Percentiles rank a stretch among this genome's conserved stretches.
Evolutionary conservation across 2,888 invertebrate species (phyloP).

Genomic region (Cosmia pyralina): DNA sequence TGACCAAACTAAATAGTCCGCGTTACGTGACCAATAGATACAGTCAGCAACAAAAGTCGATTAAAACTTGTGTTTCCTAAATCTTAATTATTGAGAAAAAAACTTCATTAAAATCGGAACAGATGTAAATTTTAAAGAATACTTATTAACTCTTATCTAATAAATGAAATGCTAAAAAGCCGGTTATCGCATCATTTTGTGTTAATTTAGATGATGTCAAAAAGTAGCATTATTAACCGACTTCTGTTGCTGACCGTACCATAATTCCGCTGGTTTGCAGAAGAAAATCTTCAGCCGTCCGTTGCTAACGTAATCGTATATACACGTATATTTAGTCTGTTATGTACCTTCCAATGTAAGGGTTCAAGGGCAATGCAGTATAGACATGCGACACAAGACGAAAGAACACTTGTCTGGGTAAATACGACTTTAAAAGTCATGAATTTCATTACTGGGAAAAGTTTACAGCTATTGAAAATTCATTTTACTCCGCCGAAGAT

Average conservation of each 20-base stretch:
- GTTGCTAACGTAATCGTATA: constrained; percentile 38
- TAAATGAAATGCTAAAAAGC: too few species aligned
- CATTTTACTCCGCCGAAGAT: neutral
- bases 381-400: constrained; percentile 53
- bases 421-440: constrained; percentile 2
- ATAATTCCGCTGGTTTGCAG: constrained; percentile 18
- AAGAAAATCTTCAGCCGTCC: constrained; percentile 32
- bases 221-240: too few species aligned
- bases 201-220: too few species aligned
- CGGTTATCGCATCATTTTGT: too few species aligned
- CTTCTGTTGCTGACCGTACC: too few species aligned
- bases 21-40: constrained; percentile 50
- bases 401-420: constrained; percentile 11
- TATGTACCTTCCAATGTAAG: constrained; percentile 31
- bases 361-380: constrained; percentile 66
- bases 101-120: too few species aligned
- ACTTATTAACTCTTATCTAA: too few species aligned
- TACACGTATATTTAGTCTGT: constrained; percentile 18
- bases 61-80: too few species aligned
- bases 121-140: too few species aligned
- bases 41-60: too few species aligned
- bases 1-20: constrained; percentile 28
- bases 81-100: too few species aligned
- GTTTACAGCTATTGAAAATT: constrained; percentile 14
- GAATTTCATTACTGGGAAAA: constrained; percentile 3